phyloP scores from a whole-genome alignment of 1,140 invertebrate genomes.

The Copidosoma floridanum region DNA sequence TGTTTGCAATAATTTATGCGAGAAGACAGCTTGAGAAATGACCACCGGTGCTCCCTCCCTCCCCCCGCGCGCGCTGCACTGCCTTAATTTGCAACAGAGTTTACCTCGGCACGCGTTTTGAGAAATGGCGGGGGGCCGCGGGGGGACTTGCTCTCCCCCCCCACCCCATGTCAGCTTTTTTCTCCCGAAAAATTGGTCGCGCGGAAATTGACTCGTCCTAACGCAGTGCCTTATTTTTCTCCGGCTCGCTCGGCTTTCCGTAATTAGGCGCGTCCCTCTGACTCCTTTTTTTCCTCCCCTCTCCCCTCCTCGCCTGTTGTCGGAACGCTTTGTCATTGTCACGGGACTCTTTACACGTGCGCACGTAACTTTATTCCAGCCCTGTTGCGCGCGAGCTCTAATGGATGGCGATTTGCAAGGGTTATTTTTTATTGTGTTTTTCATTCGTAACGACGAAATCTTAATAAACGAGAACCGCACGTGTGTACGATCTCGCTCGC shows the following conservation, averaged over 20 bases:
- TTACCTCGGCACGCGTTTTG: conserved; percentile 46
- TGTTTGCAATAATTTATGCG: conserved; percentile 54
- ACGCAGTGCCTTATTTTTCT: conserved; percentile 1
- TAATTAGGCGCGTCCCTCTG: not conserved
- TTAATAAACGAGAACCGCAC: too few species aligned
- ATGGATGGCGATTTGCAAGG: not conserved
- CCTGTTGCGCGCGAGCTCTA: not conserved
- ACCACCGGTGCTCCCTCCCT: too few species aligned
- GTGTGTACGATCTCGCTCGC: too few species aligned
- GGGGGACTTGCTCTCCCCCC: conserved; percentile 42
- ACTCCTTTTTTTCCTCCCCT: too few species aligned
- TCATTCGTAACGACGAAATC: too few species aligned
- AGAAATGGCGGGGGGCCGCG: conserved; percentile 41
- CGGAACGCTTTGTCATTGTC: conserved; percentile 14
- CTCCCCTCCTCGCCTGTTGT: too few species aligned
- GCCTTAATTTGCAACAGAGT: conserved; percentile 54
- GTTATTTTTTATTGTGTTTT: too few species aligned
- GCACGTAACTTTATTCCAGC: not conserved
- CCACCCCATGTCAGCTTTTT: too few species aligned
- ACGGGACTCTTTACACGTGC: not conserved
- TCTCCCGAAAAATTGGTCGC: conserved; percentile 12
- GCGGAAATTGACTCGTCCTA: conserved; percentile 31
- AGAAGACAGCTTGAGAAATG: conserved; percentile 53
- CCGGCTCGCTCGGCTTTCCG: conserved; percentile 6
- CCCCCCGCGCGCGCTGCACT: conserved; percentile 51